Conservation (phyloP, 1,140 invertebrate species). For the Cotesia vestalis region DNA sequence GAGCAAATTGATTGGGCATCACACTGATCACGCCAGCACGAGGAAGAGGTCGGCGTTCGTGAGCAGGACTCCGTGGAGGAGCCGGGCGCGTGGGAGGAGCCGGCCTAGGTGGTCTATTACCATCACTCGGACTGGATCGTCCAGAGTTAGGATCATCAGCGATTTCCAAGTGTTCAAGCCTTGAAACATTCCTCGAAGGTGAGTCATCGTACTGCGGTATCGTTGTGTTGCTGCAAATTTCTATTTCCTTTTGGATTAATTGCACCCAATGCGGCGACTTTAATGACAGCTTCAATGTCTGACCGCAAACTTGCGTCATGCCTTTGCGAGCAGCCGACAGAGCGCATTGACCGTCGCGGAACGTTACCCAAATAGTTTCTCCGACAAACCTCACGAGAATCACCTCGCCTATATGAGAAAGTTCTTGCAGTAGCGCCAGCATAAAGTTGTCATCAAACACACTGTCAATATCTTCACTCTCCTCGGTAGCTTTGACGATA, state of each 20-base stretch:
- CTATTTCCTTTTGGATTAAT: constrained; percentile 82
- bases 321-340: constrained; percentile 75
- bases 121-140: constrained; percentile 48
- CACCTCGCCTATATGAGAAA: constrained; percentile 83
- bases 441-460: constrained; percentile 78
- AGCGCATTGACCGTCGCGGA: constrained; percentile 85
- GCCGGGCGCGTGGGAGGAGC: constrained; percentile 70
- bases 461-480: constrained; percentile 59
- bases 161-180: constrained; percentile 62
- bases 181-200: constrained; percentile 47
- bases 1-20: constrained; percentile 49
- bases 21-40: constrained; percentile 60
- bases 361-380: constrained; percentile 90
- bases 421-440: constrained; percentile 75
- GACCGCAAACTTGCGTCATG: constrained; percentile 72
- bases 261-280: constrained; percentile 87
- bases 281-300: constrained; percentile 76
- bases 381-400: constrained; percentile 90
- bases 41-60: constrained; percentile 51
- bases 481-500: constrained; percentile 71
- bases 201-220: constrained; percentile 73
- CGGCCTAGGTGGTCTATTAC: constrained; percentile 54
- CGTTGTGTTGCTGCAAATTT: constrained; percentile 84
- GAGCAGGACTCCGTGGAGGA: constrained; percentile 54
- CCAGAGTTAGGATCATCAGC: constrained; percentile 45